phyloP scores from a whole-genome alignment of 1,140 invertebrate species.

The Theocolax elegans region DNA sequence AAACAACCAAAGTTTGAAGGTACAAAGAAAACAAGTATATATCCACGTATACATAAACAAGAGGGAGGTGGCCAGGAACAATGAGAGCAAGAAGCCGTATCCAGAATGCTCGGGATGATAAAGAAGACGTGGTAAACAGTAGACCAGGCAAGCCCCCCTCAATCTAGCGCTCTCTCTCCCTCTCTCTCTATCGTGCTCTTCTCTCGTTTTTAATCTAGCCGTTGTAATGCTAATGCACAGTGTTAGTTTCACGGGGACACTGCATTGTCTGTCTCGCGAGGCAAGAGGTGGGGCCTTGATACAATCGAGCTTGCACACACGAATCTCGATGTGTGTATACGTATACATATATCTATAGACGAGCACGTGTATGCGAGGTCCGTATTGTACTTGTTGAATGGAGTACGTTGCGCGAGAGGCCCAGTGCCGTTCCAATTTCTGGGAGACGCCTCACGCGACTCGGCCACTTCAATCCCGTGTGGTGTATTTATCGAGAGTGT shows the following conservation, averaged over 20 bases:
- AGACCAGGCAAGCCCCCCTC: conserved; percentile 47
- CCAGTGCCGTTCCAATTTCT: conserved; percentile 62
- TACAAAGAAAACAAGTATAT: too few species aligned
- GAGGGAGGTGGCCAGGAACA: neutral
- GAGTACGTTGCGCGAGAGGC: conserved; percentile 44
- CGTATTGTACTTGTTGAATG: conserved; percentile 43
- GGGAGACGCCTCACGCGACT: conserved; percentile 42
- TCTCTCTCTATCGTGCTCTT: neutral
- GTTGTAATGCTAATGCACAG: conserved; percentile 64
- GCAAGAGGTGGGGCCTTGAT: too few species aligned
- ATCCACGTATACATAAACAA: neutral
- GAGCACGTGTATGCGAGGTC: conserved; percentile 36
- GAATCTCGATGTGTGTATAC: too few species aligned
- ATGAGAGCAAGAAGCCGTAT: neutral
- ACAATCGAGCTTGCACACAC: too few species aligned
- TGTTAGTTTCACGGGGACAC: conserved; percentile 63
- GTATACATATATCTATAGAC: neutral
- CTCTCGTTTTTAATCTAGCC: conserved; percentile 62
- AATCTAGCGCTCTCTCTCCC: conserved; percentile 38
- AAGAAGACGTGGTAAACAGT: conserved; percentile 24
- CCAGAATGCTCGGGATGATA: neutral
- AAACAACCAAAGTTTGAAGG: neutral
- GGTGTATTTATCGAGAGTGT: too few species aligned
- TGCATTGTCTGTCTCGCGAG: conserved; percentile 50
- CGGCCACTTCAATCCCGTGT: conserved; percentile 41